These are phyloP conservation scores for Paramormyrops hopkinsi DNA, from an alignment of 2,797 vertebrate species.

Conservation along the genomic window DNA sequence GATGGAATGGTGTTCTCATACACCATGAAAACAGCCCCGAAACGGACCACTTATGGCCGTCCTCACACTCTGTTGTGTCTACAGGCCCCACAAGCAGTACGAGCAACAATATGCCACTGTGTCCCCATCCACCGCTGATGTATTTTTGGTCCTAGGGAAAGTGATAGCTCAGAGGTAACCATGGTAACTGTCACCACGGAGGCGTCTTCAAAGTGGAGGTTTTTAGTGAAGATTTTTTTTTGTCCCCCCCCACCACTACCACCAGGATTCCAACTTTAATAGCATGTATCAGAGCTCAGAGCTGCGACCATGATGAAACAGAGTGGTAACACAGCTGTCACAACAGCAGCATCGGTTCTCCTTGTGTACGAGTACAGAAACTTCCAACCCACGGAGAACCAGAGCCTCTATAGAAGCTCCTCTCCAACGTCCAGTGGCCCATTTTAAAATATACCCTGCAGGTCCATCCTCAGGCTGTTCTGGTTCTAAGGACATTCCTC, in stretches of 20 bases:
- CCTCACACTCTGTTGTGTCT: background rate
- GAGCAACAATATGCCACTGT: conserved; percentile 51
- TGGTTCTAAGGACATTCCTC: background rate
- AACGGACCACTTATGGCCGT: conserved; percentile 18
- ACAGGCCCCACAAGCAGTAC: conserved; percentile 34
- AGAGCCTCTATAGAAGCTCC: background rate
- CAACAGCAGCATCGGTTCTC: background rate
- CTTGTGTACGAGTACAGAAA: background rate
- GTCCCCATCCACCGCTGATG: conserved; percentile 53
- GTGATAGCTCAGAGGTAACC: conserved; percentile 69
- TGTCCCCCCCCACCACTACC: background rate
- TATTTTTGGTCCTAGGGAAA: conserved; percentile 70
- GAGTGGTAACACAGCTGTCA: background rate
- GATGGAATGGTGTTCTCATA: background rate
- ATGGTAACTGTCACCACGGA: conserved; percentile 69
- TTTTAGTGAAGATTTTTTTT: background rate
- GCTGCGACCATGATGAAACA: conserved; percentile 1
- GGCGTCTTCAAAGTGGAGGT: conserved; percentile 38
- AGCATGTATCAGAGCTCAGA: conserved; percentile 3
- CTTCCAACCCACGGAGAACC: background rate
- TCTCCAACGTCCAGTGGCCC: background rate
- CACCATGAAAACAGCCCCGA: background rate
- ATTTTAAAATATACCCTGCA: background rate
- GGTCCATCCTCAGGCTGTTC: background rate
- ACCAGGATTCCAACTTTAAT: conserved; percentile 4